phyloP scores from a whole-genome alignment of 2,888 invertebrate species.

The Phlogophora meticulosa region DNA sequence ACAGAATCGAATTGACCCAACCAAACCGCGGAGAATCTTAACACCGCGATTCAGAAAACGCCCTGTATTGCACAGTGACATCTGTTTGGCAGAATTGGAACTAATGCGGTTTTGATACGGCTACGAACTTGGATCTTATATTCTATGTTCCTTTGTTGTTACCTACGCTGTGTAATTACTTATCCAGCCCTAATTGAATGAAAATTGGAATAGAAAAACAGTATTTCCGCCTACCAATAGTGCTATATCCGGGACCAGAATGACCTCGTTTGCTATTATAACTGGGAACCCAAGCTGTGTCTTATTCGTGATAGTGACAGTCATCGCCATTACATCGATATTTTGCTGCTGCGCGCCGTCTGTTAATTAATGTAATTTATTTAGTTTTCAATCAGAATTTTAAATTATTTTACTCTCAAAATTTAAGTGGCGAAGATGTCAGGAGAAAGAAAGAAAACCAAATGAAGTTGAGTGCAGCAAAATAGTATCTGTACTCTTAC shows the following conservation, averaged over 20 bases:
- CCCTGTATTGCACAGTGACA: conserved; percentile 13
- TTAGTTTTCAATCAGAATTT: conserved; percentile 48
- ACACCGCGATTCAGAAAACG: conserved; percentile 24
- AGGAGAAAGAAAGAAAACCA: neutral
- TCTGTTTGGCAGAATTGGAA: conserved; percentile 5
- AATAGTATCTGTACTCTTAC: neutral
- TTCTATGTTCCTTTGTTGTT: neutral
- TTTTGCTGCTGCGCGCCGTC: conserved; percentile 53
- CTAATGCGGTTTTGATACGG: neutral
- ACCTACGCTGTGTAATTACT: neutral
- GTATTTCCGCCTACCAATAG: neutral
- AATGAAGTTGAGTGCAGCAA: neutral
- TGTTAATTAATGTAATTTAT: conserved; percentile 69
- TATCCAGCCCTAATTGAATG: neutral
- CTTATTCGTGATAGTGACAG: conserved; percentile 33
- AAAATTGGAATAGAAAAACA: neutral
- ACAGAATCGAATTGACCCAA: neutral
- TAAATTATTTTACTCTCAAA: conserved; percentile 20
- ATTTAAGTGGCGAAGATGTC: conserved; percentile 27
- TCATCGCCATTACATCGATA: conserved; percentile 62
- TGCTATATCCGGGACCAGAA: neutral
- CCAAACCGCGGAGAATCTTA: conserved; percentile 9
- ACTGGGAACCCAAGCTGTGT: conserved; percentile 4
- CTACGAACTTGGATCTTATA: neutral
- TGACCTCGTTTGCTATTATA: conserved; percentile 7